A percentile compares a stretch with the other conserved stretches of the same genome.
Evolutionary conservation across 2,888 invertebrate genomes (phyloP).

Genomic region (Eustalomyia histrio): DNA sequence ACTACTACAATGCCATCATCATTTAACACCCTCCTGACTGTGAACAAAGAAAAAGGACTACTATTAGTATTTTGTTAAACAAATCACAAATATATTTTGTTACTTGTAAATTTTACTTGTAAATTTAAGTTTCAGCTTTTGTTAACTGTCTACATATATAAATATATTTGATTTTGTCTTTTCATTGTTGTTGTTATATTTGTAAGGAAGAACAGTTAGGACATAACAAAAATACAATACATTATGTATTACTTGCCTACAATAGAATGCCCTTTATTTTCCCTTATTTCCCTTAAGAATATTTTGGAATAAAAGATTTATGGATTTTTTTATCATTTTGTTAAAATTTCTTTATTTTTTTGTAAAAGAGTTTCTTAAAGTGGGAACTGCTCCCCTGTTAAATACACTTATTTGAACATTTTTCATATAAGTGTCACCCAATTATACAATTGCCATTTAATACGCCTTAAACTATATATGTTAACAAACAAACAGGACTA

Average conservation of each 20-base stretch:
- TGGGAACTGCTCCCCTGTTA: too few species aligned
- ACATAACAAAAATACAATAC: not conserved
- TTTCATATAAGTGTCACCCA: too few species aligned
- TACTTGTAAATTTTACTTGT: not conserved
- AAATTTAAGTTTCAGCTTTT: not conserved
- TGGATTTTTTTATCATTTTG: too few species aligned
- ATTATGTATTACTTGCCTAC: conserved; percentile 8
- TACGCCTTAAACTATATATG: too few species aligned
- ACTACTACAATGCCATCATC: not conserved
- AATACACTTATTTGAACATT: too few species aligned
- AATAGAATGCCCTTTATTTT: not conserved
- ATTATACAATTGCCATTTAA: not conserved
- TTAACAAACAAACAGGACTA: not conserved
- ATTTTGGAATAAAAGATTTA: too few species aligned
- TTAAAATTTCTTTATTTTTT: too few species aligned
- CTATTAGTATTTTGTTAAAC: conserved; percentile 27
- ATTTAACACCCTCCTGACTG: not conserved
- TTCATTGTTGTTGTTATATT: not conserved
- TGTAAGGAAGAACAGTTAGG: not conserved
- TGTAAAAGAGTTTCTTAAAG: too few species aligned
- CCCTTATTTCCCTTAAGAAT: not conserved
- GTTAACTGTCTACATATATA: not conserved
- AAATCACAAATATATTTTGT: conserved; percentile 23
- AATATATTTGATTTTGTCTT: not conserved
- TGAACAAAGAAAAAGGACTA: not conserved